Percentiles rank a stretch among this genome's conserved stretches.
Evolutionary conservation across 1,140 invertebrate genomes (phyloP).

Genomic region (Neoseiulus cucumeris): DNA sequence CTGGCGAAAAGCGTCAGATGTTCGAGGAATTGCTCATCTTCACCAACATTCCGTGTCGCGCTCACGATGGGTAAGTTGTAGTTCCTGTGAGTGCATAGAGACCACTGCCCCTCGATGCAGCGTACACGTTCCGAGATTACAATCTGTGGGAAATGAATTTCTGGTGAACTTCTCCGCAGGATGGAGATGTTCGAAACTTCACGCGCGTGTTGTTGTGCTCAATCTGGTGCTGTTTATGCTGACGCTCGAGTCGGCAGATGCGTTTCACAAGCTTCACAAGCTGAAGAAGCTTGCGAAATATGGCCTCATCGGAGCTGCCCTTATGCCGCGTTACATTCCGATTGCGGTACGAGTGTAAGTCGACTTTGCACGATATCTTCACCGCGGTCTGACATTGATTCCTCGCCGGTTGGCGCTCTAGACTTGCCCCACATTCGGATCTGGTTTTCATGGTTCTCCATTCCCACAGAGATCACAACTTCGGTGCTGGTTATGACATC

Average conservation of each 20-base stretch:
- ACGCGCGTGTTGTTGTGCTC: neutral
- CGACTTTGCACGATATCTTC: neutral
- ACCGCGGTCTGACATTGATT: neutral
- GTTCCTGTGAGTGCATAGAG: too few relatives aligned
- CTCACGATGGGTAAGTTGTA: too few relatives aligned
- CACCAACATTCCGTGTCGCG: too few relatives aligned
- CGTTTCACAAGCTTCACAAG: neutral
- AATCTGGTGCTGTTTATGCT: neutral
- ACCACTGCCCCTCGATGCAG: too few relatives aligned
- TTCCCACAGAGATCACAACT: neutral
- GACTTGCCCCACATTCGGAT: neutral
- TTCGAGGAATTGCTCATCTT: too few relatives aligned
- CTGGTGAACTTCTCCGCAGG: too few relatives aligned
- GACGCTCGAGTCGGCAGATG: neutral
- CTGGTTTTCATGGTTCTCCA: neutral
- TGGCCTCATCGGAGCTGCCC: neutral
- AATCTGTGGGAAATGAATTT: too few relatives aligned
- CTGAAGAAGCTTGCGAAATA: neutral
- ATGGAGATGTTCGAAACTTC: too few relatives aligned
- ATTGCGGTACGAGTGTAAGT: slow-evolving; percentile 1
- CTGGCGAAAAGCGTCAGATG: too few relatives aligned
- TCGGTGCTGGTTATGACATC: neutral
- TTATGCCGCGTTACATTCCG: neutral
- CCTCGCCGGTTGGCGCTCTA: neutral
- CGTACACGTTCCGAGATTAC: too few relatives aligned